Conservation (phyloP, 92 coral and sea anemone species). For the Chrysogorgia sp. region DNA sequence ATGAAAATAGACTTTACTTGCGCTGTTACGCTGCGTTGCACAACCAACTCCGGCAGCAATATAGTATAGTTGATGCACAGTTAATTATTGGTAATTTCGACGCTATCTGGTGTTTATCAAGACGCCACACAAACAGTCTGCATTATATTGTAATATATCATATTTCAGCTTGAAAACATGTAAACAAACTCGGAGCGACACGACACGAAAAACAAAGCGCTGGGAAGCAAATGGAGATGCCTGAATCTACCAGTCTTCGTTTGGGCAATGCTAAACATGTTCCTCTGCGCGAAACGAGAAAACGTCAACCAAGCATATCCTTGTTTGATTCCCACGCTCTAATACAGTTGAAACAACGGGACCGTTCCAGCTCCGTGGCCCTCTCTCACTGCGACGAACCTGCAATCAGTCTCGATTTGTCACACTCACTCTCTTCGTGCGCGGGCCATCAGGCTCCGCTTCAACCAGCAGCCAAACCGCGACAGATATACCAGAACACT, state of each 20-base stretch:
- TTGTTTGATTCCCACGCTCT: conserved; percentile 27
- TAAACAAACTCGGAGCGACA: neutral
- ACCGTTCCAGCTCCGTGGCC: conserved; percentile 31
- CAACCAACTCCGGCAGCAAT: no score
- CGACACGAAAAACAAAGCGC: neutral
- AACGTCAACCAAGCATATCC: conserved; percentile 8
- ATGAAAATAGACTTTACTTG: no score
- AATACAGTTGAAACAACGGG: conserved; percentile 32
- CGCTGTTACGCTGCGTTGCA: no score
- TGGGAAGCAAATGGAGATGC: conserved; percentile 10
- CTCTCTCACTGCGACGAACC: conserved; percentile 39
- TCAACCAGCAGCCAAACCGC: conserved; percentile 6
- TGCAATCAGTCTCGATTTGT: conserved; percentile 14
- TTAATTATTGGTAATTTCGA: no score
- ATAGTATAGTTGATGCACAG: no score
- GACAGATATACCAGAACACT: conserved; percentile 61
- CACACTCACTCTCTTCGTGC: neutral
- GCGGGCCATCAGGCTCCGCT: conserved; percentile 3
- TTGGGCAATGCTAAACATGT: conserved; percentile 15
- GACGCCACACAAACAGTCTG: no score
- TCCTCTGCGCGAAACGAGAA: conserved; percentile 7
- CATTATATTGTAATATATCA: no score
- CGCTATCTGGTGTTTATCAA: no score
- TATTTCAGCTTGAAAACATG: neutral
- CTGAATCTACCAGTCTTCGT: conserved; percentile 30